Conservation (phyloP, 2,888 invertebrate species). For the Eristalinus aeneus region DNA sequence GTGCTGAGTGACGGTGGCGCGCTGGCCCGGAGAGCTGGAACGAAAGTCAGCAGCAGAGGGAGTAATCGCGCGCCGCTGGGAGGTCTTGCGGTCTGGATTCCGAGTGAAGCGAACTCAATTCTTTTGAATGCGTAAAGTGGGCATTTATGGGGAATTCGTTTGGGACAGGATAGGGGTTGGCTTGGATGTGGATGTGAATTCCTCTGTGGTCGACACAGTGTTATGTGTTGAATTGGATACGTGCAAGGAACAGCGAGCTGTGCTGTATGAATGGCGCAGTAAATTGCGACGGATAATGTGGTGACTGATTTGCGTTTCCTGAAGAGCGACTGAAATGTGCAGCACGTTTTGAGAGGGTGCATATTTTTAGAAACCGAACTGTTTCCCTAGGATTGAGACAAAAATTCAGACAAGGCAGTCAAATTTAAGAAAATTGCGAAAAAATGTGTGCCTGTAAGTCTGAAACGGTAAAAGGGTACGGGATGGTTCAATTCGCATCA, state of each 20-base stretch:
- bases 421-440: too few relatives aligned
- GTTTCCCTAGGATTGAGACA: too few relatives aligned
- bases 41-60: not conserved
- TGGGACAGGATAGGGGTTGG: conserved; percentile 13
- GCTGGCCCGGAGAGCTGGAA: not conserved
- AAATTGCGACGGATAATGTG: not conserved
- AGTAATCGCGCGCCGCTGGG: conserved; percentile 43
- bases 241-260: not conserved
- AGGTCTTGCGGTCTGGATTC: conserved; percentile 28
- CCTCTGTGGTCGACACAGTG: not conserved
- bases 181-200: not conserved
- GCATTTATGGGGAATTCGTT: conserved; percentile 31
- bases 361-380: too few relatives aligned
- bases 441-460: too few relatives aligned
- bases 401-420: too few relatives aligned
- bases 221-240: not conserved
- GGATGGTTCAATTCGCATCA: not conserved
- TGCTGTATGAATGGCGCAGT: not conserved
- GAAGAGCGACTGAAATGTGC: too few relatives aligned
- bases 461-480: too few relatives aligned
- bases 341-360: too few relatives aligned
- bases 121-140: conserved; percentile 11
- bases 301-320: too few relatives aligned
- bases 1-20: conserved; percentile 55
- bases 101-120: conserved; percentile 26